Base-by-base conservation (phyloP, 2,797 vertebrate species). In the Manis javanica region DNA sequence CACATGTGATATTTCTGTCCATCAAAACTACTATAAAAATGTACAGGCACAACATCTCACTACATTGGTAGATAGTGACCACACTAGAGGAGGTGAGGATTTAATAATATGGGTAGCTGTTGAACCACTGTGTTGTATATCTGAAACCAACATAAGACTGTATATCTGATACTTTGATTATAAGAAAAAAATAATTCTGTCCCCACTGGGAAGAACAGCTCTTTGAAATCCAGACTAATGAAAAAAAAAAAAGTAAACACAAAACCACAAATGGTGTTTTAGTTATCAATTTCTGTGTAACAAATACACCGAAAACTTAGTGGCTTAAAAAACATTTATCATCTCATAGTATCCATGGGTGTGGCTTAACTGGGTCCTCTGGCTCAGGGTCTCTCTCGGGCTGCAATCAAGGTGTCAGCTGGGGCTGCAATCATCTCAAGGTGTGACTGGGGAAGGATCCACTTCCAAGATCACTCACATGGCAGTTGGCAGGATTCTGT, bases 261-360 rank as follows among this genome's bases (percentile, higher is more conserved):
- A 57, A 57, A 88, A 88, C 24, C 61, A 89, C 49, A 31, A 72
- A 86, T 79, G 75, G 64, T 78, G 24, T 63, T 86, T 86, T 63
- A 85, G 34, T 93, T 83, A 91, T 79, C 75, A 84, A 72, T 78
- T 90, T 94, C 59, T 79, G 29, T 82, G 23, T 85, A 90, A 96
- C 64, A 96, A 92, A 92, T 79, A 96, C 42, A 86, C 63, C 84
- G 5, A 53, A 96, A 94, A 92, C 49, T 72, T 91, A 51, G 51
- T 85, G 29, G 63, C 53, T 97, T 82, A 84, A 93, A 95, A 55
- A 88, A 77, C 74, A 95, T 79, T 92, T 94, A 90, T 92, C 88
- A 90, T 95, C 72, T 91, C 66, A 78, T 39, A 92, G 19, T 53
- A 85, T 93, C 49, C 92, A 51, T 64, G 77, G 55, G 53, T 16